Evolutionary conservation across 2,797 vertebrate genomes (phyloP).

Genomic region (Premnoplex brunnescens): DNA sequence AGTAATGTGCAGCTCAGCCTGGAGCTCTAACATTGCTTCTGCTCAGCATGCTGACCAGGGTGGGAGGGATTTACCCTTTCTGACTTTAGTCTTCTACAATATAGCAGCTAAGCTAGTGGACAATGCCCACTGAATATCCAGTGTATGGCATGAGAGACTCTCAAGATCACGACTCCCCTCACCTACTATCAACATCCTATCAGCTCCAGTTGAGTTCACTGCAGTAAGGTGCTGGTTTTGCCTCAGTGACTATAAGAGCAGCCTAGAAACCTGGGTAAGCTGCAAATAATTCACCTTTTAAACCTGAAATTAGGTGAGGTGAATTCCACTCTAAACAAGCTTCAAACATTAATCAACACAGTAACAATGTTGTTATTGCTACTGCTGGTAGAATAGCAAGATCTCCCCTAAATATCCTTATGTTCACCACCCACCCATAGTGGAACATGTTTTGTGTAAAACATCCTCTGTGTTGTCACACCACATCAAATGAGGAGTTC

Average conservation of each 20-base stretch:
- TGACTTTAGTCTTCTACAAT: background rate
- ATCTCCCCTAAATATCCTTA: background rate
- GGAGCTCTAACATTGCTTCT: background rate
- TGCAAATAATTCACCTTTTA: background rate
- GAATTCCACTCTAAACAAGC: background rate
- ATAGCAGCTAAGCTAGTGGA: background rate
- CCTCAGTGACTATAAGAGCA: background rate
- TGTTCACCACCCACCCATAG: background rate
- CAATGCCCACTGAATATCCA: background rate
- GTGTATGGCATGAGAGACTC: background rate
- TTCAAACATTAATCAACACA: background rate
- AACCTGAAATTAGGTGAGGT: background rate
- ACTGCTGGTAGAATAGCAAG: background rate
- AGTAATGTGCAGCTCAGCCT: background rate
- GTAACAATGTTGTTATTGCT: background rate
- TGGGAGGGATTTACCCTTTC: background rate
- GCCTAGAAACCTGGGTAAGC: background rate
- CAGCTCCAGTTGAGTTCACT: background rate
- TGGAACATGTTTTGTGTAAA: background rate
- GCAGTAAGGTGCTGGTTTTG: background rate
- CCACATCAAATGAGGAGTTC: conserved; percentile 23
- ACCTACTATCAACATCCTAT: background rate
- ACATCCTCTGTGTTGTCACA: conserved; percentile 24
- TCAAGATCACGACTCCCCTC: background rate
- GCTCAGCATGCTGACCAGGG: background rate